A percentile compares a stretch with the other conserved stretches of the same genome.
phyloP scores from a whole-genome alignment of 2,888 invertebrate genomes.

The Trachelus troglodyta region DNA sequence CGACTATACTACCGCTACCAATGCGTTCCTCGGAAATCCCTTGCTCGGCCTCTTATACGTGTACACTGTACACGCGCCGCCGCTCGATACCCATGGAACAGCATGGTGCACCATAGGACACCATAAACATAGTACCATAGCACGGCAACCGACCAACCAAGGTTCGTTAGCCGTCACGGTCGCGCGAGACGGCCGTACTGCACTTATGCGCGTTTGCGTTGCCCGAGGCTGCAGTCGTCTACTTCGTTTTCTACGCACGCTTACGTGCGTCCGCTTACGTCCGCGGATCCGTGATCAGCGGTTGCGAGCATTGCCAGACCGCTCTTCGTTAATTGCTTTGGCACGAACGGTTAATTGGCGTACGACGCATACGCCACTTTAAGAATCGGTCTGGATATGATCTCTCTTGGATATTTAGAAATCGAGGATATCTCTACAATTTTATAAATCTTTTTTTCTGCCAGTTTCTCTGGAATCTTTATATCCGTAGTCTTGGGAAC shows the following conservation, averaged over 20 bases:
- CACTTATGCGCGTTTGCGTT: no score
- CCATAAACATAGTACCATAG: neutral
- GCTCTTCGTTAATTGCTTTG: no score
- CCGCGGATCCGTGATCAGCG: no score
- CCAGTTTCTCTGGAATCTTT: no score
- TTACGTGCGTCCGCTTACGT: neutral
- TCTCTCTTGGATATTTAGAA: no score
- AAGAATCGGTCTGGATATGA: no score
- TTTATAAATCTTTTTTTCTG: no score
- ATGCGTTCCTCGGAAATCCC: conserved; percentile 4
- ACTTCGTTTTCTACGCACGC: neutral
- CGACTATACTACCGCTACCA: conserved; percentile 19
- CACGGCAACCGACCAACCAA: conserved; percentile 26
- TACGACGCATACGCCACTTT: no score
- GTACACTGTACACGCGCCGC: conserved; percentile 32
- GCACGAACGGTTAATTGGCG: no score
- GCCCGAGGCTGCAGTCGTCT: neutral
- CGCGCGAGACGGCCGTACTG: conserved; percentile 32
- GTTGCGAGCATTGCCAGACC: no score
- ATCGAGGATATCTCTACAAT: no score
- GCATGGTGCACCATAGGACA: neutral
- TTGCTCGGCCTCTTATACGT: conserved; percentile 11
- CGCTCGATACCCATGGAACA: conserved; percentile 42
- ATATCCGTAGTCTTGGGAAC: no score
- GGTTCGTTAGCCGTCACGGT: conserved; percentile 61